Conservation (phyloP, 1,140 invertebrate genomes). For the Prorops nasuta region DNA sequence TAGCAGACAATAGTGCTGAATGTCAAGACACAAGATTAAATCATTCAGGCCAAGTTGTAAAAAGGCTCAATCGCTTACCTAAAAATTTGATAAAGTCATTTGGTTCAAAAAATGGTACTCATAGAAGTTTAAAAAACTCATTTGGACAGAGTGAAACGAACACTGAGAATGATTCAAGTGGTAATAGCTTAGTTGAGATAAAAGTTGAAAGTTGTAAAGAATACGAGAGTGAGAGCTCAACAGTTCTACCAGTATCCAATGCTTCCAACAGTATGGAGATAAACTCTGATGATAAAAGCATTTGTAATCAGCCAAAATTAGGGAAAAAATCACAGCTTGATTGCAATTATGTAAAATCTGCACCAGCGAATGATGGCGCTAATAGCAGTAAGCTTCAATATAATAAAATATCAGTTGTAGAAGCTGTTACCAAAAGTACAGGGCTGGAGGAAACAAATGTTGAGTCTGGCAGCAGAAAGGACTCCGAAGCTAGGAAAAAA, state of each 20-base stretch:
- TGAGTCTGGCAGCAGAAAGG: slow-evolving; percentile 5
- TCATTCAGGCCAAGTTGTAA: slow-evolving; percentile 14
- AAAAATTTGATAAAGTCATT: slow-evolving; percentile 26
- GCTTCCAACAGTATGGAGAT: slow-evolving; percentile 21
- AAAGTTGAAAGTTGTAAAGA: slow-evolving; percentile 41
- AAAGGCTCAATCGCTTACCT: slow-evolving; percentile 19
- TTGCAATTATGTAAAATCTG: slow-evolving; percentile 30
- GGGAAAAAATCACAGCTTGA: slow-evolving; percentile 27
- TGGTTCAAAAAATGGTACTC: slow-evolving; percentile 25
- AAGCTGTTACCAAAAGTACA: slow-evolving; percentile 19
- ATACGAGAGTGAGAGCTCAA: slow-evolving; percentile 21
- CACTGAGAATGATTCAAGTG: slow-evolving; percentile 13
- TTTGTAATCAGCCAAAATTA: slow-evolving; percentile 16
- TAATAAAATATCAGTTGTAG: slow-evolving; percentile 24
- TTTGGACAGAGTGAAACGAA: slow-evolving; percentile 21
- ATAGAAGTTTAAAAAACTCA: slow-evolving; percentile 21
- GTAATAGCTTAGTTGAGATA: slow-evolving; percentile 35
- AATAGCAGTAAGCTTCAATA: slow-evolving; percentile 26
- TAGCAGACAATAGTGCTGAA: neutral
- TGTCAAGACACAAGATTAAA: slow-evolving; percentile 11
- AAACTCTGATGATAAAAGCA: slow-evolving; percentile 18
- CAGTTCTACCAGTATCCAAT: slow-evolving; percentile 22
- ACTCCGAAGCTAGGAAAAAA: slow-evolving; percentile 1
- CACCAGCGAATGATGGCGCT: slow-evolving; percentile 23
- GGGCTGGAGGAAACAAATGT: slow-evolving; percentile 2